Percentiles rank a stretch among this genome's conserved stretches.
phyloP scores from a whole-genome alignment of 2,113 vertebrate genomes.

The Marmota monax region DNA sequence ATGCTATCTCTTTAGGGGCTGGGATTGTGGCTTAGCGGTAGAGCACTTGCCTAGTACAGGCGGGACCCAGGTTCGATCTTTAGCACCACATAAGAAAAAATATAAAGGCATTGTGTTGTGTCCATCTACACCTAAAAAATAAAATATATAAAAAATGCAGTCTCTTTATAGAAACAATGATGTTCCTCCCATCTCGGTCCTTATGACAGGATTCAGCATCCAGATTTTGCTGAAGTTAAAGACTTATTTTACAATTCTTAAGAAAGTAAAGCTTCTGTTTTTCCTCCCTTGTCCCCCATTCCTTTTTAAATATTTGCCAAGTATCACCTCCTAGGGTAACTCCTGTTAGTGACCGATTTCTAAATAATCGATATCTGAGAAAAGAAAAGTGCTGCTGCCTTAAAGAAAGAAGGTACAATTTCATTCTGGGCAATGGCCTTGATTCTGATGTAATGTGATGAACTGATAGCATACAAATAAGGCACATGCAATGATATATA shows the following conservation, averaged over 20 bases:
- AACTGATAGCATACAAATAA: slow-evolving; percentile 21
- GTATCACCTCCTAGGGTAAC: neutral
- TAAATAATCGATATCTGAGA: neutral
- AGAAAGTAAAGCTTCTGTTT: neutral
- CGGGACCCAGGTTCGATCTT: too few relatives aligned
- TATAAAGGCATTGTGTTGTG: too few relatives aligned
- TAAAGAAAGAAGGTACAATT: slow-evolving; percentile 1
- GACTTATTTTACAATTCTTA: neutral
- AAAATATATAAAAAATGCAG: neutral
- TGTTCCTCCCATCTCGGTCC: neutral
- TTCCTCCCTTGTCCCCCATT: neutral
- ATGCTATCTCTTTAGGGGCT: neutral
- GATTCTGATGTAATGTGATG: neutral
- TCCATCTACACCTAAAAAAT: too few relatives aligned
- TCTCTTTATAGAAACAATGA: neutral
- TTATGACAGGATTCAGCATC: neutral
- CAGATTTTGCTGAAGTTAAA: slow-evolving; percentile 37
- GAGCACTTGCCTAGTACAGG: too few relatives aligned
- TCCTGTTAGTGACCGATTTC: neutral
- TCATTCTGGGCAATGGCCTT: neutral
- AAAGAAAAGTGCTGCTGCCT: neutral
- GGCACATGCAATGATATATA: neutral
- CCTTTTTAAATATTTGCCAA: neutral
- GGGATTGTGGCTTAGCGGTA: too few relatives aligned
- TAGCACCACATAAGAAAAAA: too few relatives aligned